Evolutionary conservation across 37 sponge, comb jelly and placozoan species (phyloP).

Genomic region (Spongilla lacustris): DNA sequence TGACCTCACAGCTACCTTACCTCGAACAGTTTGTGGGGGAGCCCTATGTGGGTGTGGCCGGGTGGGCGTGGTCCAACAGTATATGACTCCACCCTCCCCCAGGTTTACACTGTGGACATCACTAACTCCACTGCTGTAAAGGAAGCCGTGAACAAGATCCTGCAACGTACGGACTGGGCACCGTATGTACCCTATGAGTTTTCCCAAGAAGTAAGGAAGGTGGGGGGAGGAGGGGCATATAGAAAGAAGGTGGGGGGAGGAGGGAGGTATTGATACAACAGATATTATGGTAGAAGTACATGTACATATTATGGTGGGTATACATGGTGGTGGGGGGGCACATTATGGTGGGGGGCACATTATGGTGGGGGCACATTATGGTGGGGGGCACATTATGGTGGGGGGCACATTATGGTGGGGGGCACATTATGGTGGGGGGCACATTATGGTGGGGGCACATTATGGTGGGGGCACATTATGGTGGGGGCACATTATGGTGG

Average conservation of each 20-base stretch:
- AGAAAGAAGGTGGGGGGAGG: too few species aligned
- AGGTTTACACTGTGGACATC: constrained; percentile 80
- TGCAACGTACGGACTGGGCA: constrained; percentile 4
- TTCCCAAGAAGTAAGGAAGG: constrained; percentile 47
- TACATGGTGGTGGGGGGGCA: too few species aligned
- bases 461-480: too few species aligned
- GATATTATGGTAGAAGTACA: too few species aligned
- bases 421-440: too few species aligned
- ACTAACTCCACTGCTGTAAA: constrained; percentile 35
- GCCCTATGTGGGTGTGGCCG: constrained; percentile 67
- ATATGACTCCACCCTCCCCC: neutral
- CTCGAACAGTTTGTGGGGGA: constrained; percentile 79
- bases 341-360: neutral
- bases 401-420: too few species aligned
- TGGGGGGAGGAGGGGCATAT: neutral
- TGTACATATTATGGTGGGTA: too few species aligned
- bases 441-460: too few species aligned
- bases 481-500: too few species aligned
- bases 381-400: too few species aligned
- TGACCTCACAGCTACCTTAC: constrained; percentile 79
- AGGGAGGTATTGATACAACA: neutral
- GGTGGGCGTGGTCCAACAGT: neutral
- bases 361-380: too few species aligned
- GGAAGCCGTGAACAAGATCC: constrained; percentile 32
- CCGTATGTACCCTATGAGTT: constrained; percentile 74